These are phyloP conservation scores for human (Homo sapiens) DNA, from an alignment of 2,113 vertebrate species.

Conservation along the genomic window GRCh38 chr12:44663001-44663500, in stretches of 20 bases:
- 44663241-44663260: background rate
- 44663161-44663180: accelerated
- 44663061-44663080: background rate
- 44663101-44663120: background rate
- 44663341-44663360: background rate
- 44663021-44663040: background rate
- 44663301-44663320: background rate
- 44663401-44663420: background rate
- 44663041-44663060: background rate
- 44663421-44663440: background rate
- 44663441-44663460: background rate
- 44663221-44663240: background rate
- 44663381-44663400: background rate
- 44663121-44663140: background rate
- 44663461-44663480: background rate
- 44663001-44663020: background rate
- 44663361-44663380: background rate
- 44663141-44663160: background rate
- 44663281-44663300: background rate
- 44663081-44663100: background rate
- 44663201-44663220: background rate
- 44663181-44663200: background rate
- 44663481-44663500: slow-evolving; percentile 20
- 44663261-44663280: background rate
- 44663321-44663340: background rate